phyloP scores from a whole-genome alignment of 2,113 vertebrate species.

The Planiliza haematocheilus region DNA sequence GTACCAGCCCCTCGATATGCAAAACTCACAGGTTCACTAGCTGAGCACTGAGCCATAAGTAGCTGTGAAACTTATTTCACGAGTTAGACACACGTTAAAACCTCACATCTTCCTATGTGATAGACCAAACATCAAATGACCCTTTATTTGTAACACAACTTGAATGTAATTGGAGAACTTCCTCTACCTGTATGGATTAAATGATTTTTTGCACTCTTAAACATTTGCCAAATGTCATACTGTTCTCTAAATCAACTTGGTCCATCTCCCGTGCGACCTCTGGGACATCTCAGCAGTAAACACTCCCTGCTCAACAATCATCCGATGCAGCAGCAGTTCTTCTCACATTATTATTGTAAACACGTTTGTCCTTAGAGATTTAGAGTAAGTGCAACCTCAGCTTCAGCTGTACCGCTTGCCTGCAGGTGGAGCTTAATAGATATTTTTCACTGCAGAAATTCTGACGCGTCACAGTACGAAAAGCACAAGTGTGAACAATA shows the following conservation, averaged over 20 bases:
- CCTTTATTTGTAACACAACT: background rate
- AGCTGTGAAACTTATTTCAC: no score
- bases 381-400: background rate
- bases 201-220: slow-evolving; percentile 5
- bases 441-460: background rate
- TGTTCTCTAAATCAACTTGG: no score
- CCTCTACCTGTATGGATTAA: background rate
- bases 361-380: no score
- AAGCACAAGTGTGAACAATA: background rate
- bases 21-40: background rate
- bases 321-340: no score
- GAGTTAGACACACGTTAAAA: no score
- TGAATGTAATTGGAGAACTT: slow-evolving; percentile 40
- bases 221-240: background rate
- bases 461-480: background rate
- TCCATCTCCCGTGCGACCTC: background rate
- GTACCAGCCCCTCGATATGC: background rate
- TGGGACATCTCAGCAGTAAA: background rate
- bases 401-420: background rate
- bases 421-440: no score
- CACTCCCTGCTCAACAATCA: no score
- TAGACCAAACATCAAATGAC: background rate
- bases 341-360: no score
- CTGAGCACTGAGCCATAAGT: no score
- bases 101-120: no score